Evolutionary conservation across 2,797 vertebrate genomes (phyloP).

Genomic region (Balearica regulorum): DNA sequence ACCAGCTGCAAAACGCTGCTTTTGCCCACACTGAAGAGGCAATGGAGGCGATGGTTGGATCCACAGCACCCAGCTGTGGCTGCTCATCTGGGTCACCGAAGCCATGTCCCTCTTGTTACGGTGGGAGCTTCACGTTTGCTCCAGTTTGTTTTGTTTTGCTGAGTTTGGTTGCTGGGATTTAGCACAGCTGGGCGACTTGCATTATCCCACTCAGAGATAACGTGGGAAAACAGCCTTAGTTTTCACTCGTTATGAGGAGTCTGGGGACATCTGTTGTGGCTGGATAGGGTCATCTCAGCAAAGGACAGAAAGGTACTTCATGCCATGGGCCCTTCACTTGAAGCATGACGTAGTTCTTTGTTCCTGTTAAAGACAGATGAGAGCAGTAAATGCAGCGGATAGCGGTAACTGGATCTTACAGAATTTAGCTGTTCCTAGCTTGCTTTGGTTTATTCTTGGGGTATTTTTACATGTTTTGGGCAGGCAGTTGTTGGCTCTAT

Average conservation of each 20-base stretch:
- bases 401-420: not conserved
- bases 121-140: not conserved
- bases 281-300: not conserved
- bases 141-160: conserved; percentile 1
- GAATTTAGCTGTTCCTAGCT: not conserved
- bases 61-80: not conserved
- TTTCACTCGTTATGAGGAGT: not conserved
- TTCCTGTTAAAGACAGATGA: not conserved
- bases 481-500: not conserved
- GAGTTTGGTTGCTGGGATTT: conserved; percentile 30
- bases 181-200: not conserved
- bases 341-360: not conserved
- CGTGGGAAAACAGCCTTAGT: not conserved
- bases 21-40: not conserved
- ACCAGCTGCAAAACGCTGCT: not conserved
- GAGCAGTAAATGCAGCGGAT: not conserved
- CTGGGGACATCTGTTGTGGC: not conserved
- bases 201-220: conserved; percentile 5
- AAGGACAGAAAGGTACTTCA: not conserved
- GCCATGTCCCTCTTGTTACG: fast-evolving
- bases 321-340: not conserved
- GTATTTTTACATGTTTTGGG: not conserved
- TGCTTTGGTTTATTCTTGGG: not conserved
- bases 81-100: not conserved
- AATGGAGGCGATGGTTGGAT: not conserved